phyloP scores from a whole-genome alignment of 2,113 vertebrate species.

The Triplophysa dalaica region DNA sequence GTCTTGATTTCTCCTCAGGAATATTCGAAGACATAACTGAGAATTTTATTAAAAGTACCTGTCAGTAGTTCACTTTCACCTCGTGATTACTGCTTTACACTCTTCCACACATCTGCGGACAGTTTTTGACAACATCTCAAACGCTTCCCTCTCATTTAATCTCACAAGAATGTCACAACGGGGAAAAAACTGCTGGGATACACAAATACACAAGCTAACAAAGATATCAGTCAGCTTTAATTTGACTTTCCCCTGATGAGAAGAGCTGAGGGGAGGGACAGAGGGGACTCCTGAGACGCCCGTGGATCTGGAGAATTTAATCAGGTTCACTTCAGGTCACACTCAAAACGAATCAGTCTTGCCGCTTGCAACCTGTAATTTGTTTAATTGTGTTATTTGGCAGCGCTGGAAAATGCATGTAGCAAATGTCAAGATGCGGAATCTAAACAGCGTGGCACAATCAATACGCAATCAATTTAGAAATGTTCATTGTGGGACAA shows the following conservation, averaged over 20 bases:
- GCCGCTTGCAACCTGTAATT: constrained; percentile 10
- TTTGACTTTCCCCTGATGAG: constrained; percentile 29
- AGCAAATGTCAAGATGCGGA: constrained; percentile 5
- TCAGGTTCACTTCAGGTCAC: constrained; percentile 30
- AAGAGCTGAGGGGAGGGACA: neutral
- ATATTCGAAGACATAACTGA: no score
- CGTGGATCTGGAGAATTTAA: constrained; percentile 10
- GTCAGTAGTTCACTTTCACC: no score
- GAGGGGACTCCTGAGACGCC: neutral
- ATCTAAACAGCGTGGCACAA: neutral
- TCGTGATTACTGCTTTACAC: constrained; percentile 69
- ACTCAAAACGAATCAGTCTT: constrained; percentile 17
- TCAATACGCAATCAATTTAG: neutral
- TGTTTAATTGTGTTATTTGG: constrained; percentile 26
- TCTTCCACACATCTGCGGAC: constrained; percentile 54
- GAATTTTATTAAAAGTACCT: no score
- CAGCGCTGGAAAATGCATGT: neutral
- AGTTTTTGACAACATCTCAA: constrained; percentile 53
- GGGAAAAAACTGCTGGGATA: constrained; percentile 1
- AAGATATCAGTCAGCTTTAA: constrained; percentile 17
- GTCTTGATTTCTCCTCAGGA: no score
- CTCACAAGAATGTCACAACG: neutral
- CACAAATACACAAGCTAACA: neutral
- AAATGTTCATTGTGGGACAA: neutral
- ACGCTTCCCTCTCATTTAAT: constrained; percentile 11